Evolutionary conservation across 2,113 vertebrate species (phyloP), one percentile per base, ranked within the genome.

Genomic region (Bubo scandiacus): DNA sequence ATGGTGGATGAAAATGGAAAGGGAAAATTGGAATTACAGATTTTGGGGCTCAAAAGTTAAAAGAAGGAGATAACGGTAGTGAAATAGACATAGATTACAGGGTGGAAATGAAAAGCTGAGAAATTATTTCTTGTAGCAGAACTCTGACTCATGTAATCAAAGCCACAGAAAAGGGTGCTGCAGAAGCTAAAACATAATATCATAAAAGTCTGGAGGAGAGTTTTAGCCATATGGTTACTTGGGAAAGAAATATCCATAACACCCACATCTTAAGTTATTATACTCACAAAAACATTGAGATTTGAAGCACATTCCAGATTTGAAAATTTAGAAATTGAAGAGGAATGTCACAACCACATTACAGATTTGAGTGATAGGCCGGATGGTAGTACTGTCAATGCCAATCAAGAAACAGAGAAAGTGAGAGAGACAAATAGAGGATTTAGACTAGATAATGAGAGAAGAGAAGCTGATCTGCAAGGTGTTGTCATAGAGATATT

Each of bases 401-500:
- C n/a, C 67, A 95, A 59, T 94, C 80, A 92, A 86, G 67, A 70
- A 90, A 94, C 5, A 65, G 19, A 75, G 45, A 74, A 82, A 88
- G 22, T 21, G 27, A 88, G 52, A 8, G 62, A 85, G 27, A 61
- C 34, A 88, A 57, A 77, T 52, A 92, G 26, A 49, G 5, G 2
- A 1, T 43, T 86, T 81, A 71, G 38, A 86, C 90, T 54, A 83
- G 75, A 66, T 36, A 82, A 85, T 42, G 80, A 47, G 16, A 86
- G 27, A 78, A 45, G 47, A 92, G 49, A 86, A 34, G 25, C 42
- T 88, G 72, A 88, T 91, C 75, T 91, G 72, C 65, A 92, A 83
- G 16, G 45, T 90, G 78, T 95, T 93, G 75, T 94, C 95, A 94
- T 92, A 95, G 94, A 88, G 88, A 95, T 67, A 89, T 49, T 89